Conservation (phyloP, 2,113 vertebrate genomes). For the Macrotus californicus region DNA sequence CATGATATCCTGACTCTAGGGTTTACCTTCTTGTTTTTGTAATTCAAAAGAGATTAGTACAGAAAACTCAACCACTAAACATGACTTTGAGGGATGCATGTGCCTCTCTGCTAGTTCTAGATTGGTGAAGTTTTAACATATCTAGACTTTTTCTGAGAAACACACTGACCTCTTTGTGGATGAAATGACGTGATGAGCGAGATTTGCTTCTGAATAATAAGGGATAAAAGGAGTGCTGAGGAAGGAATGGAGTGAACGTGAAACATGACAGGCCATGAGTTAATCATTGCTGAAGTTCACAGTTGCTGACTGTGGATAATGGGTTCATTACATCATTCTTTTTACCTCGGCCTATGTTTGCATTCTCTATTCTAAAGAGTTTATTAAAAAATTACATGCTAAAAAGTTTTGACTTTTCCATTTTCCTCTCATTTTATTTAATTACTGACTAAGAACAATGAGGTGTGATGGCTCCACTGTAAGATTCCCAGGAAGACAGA, state of each 20-base stretch:
- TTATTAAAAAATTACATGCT: neutral
- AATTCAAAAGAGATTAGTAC: neutral
- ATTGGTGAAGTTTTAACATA: neutral
- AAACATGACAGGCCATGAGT: neutral
- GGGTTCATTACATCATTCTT: neutral
- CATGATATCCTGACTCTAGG: neutral
- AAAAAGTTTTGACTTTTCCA: neutral
- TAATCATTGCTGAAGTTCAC: neutral
- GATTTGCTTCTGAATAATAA: neutral
- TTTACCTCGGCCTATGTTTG: neutral
- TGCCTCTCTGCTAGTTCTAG: neutral
- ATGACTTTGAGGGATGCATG: neutral
- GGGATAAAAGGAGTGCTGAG: neutral
- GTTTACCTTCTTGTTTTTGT: neutral
- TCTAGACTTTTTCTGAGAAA: neutral
- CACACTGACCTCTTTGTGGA: neutral
- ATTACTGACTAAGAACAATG: neutral
- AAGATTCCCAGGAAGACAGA: neutral
- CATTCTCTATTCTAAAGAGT: neutral
- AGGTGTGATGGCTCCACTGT: neutral
- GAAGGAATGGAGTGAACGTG: neutral
- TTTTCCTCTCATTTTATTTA: neutral
- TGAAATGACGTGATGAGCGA: neutral
- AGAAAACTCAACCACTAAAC: neutral
- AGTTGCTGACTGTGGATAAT: neutral